Conservation (phyloP, 2,797 vertebrate species). For the Forpus xanthops region DNA sequence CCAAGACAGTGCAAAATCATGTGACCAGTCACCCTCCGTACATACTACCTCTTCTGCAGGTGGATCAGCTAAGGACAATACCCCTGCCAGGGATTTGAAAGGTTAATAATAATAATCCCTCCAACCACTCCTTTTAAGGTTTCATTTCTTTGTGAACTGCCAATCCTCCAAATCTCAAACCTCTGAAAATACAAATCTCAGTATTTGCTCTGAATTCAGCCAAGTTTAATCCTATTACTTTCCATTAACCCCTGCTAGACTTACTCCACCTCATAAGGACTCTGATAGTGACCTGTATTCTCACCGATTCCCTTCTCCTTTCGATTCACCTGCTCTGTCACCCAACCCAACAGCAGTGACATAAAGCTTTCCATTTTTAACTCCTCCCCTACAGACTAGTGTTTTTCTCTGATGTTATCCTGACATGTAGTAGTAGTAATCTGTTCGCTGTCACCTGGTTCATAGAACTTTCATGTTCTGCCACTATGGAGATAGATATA, state of each 20-base stretch:
- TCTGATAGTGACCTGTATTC: neutral
- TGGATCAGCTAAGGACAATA: neutral
- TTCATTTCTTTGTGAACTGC: neutral
- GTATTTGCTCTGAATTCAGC: slow-evolving; percentile 16
- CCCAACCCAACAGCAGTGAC: neutral
- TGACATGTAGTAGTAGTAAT: neutral
- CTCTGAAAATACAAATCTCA: neutral
- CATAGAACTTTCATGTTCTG: neutral
- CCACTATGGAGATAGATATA: neutral
- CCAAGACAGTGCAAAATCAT: neutral
- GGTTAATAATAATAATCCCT: neutral
- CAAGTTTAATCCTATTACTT: neutral
- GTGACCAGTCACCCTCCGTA: neutral
- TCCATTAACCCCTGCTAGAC: neutral
- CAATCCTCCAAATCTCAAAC: neutral
- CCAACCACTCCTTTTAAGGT: neutral
- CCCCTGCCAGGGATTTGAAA: neutral
- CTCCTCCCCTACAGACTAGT: neutral
- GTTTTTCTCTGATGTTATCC: neutral
- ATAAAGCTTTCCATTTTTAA: neutral
- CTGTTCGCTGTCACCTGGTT: neutral
- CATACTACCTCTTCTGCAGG: neutral
- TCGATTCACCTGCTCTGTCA: neutral
- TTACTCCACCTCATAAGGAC: neutral
- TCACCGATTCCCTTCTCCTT: neutral